Conservation (phyloP, 2,797 vertebrate species). For the Glossophaga mutica region DNA sequence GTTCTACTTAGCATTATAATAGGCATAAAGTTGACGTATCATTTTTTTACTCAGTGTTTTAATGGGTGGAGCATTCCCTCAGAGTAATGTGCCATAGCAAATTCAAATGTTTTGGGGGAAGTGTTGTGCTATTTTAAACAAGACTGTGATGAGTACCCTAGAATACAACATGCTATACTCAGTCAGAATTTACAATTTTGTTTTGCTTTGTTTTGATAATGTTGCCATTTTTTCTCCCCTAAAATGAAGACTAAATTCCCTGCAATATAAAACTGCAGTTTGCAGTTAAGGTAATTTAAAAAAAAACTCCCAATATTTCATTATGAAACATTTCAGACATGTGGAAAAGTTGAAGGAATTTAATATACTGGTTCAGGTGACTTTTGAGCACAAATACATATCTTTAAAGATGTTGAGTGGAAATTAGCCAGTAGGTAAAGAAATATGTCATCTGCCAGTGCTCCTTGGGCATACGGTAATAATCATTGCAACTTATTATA, state of each 20-base stretch:
- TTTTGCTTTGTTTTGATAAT: constrained; percentile 7
- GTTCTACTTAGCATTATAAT: not conserved
- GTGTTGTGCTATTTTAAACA: not conserved
- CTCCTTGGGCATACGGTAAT: not conserved
- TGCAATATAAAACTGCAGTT: not conserved
- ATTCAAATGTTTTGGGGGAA: not conserved
- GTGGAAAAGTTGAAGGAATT: not conserved
- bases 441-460: not conserved
- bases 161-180: not conserved
- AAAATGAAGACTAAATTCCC: not conserved
- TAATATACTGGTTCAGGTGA: not conserved
- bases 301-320: not conserved
- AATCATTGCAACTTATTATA: not conserved
- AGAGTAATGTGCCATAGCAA: not conserved
- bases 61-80: not conserved
- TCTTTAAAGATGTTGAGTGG: not conserved
- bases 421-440: not conserved
- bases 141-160: not conserved
- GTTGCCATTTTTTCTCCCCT: not conserved
- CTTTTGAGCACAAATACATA: not conserved
- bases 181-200: not conserved
- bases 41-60: not conserved
- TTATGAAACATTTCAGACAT: not conserved
- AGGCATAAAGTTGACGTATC: not conserved
- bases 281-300: not conserved